Evolutionary conservation across 2,797 vertebrate species (phyloP), one percentile per base, ranked within the genome.

Genomic region (Sebastes taczanowskii): DNA sequence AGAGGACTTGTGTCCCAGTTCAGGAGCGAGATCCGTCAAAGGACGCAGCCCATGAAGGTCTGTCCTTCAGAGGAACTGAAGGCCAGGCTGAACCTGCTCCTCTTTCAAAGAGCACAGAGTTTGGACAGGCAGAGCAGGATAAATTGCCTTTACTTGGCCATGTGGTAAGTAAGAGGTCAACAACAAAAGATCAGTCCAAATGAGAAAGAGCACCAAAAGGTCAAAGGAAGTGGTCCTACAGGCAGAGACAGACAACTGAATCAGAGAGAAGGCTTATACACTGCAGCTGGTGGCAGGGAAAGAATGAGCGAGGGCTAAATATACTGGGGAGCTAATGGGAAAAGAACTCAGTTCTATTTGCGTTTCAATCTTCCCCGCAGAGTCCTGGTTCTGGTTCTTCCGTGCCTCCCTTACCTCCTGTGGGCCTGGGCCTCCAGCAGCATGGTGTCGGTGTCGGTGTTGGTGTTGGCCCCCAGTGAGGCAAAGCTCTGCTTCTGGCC

Each of bases 281-380:
- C 46, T 49, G 46, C 46, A 20, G 46, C 18, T 49, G 18, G 46
- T 2, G 32, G 16, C 23, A n/a, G 18, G 20, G 27, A 34, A 9
- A 18, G 46, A 55, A n/a, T n/a, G 61, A 64, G 23, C 2, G 22
- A 53, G 42, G 38, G 70, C 71, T 32, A 7, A 13, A 46, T 7
- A 22, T 22, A 60, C 42, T 11, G 9, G 22, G n/a, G 7, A 52
- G 46, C 70, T 49, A 23, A 60, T 30, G 35, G 4, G 14, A 42
- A 42, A 16, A 42, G 38, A 42, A 42, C 14, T 42, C 38, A 42
- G 38, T 42, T 16, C 38, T 42, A 42, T 42, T 42, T 42, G 38
- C 14, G 6, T 42, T 42, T 42, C 38, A 42, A 0, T 42, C 38
- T 42, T 42, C 38, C 0, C 38, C 38, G 6, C 38, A 0, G 0